Percentiles rank a stretch among this genome's conserved stretches.
Evolutionary conservation across 2,888 invertebrate species (phyloP).

Genomic region (Campopleginae sp.): DNA sequence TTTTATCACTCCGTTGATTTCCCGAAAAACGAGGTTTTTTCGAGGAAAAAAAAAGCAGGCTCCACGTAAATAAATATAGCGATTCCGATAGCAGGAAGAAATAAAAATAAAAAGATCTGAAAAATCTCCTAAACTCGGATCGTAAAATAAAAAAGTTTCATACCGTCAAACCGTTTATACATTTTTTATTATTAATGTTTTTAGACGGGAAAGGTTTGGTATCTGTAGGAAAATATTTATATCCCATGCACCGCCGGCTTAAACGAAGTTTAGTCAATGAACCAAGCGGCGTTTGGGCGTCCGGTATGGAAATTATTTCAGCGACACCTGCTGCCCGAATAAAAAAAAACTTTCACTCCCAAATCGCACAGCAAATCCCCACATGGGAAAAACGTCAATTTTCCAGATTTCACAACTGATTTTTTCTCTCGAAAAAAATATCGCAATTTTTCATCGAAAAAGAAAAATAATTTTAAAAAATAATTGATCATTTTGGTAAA

Average conservation of each 20-base stretch:
- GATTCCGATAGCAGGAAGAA: neutral
- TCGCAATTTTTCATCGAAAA: neutral
- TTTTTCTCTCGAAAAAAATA: neutral
- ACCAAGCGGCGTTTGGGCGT: conserved; percentile 25
- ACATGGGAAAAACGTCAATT: neutral
- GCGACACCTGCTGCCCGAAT: conserved; percentile 34
- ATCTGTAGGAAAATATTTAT: conserved; percentile 17
- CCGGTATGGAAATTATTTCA: conserved; percentile 48
- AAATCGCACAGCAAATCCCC: neutral
- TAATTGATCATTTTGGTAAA: neutral
- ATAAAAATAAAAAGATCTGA: conserved; percentile 17
- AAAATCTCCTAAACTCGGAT: conserved; percentile 32
- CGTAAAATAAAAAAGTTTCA: conserved; percentile 42
- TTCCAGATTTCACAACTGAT: neutral
- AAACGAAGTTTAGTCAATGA: conserved; percentile 19
- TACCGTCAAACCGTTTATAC: conserved; percentile 12
- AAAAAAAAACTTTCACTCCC: conserved; percentile 12
- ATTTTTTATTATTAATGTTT: neutral
- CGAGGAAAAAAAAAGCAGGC: neutral
- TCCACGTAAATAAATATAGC: neutral
- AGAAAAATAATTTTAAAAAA: neutral
- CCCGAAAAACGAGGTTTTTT: neutral
- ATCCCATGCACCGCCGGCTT: neutral
- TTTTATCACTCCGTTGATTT: conserved; percentile 18
- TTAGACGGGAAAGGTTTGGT: neutral